Percentiles rank a stretch among this genome's conserved stretches.
These are phyloP conservation scores for Cryptosula pallasiana DNA, from an alignment of 2,888 invertebrate genomes.

Conservation along the genomic window DNA sequence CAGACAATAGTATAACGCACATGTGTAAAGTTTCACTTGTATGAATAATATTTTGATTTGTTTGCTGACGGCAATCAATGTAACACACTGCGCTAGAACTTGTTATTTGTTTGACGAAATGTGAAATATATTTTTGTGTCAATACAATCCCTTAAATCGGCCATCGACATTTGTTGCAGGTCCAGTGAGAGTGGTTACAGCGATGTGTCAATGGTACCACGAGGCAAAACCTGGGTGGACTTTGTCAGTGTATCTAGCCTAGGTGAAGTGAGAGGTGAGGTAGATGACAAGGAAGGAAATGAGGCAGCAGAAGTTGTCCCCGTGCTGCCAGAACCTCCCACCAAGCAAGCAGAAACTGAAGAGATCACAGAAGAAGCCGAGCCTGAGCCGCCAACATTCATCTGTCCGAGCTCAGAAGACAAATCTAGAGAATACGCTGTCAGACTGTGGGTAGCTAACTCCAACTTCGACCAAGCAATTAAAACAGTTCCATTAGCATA, in stretches of 20 bases:
- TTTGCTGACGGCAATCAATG: too few relatives aligned
- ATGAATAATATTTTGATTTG: too few relatives aligned
- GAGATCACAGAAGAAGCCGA: neutral
- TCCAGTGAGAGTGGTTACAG: neutral
- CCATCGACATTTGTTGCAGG: neutral
- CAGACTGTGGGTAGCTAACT: neutral
- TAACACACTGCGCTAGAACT: too few relatives aligned
- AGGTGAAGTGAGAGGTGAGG: neutral
- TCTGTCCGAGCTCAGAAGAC: conserved; percentile 23
- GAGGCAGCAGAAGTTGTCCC: neutral
- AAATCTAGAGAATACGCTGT: conserved; percentile 17
- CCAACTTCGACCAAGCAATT: conserved; percentile 1
- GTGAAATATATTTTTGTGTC: too few relatives aligned
- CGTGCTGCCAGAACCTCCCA: conserved; percentile 5
- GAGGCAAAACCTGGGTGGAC: conserved; percentile 18
- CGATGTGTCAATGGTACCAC: neutral
- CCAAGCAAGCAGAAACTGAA: neutral
- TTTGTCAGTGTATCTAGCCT: conserved; percentile 15
- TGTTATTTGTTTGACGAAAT: too few relatives aligned
- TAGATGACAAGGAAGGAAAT: neutral
- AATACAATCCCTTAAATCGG: too few relatives aligned
- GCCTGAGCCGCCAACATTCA: neutral
- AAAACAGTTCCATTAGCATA: conserved; percentile 7
- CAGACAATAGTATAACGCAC: too few relatives aligned
- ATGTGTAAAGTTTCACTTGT: too few relatives aligned